Conservation (phyloP, 1,140 invertebrate species). For the Archivesica marissinica region DNA sequence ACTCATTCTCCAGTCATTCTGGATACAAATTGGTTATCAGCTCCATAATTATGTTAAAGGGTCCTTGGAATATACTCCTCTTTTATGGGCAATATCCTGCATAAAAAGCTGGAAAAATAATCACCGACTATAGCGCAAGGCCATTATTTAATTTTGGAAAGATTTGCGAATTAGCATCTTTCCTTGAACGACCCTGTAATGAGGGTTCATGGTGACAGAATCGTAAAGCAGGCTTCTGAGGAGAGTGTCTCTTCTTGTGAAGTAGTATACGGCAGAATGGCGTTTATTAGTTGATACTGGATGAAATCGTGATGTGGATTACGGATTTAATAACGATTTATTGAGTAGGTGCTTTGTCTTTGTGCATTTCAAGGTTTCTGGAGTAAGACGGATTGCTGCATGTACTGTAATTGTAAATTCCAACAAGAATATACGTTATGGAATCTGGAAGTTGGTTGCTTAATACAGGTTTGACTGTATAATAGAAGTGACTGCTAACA, state of each 20-base stretch:
- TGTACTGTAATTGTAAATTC: too few relatives aligned
- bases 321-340: background rate
- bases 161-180: slow-evolving; percentile 1
- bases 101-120: background rate
- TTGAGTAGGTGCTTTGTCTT: background rate
- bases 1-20: background rate
- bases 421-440: too few relatives aligned
- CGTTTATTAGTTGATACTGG: background rate
- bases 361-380: too few relatives aligned
- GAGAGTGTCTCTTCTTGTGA: background rate
- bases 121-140: background rate
- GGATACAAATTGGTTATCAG: background rate
- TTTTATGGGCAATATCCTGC: slow-evolving; percentile 18
- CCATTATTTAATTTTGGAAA: slow-evolving; percentile 19
- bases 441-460: too few relatives aligned
- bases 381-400: too few relatives aligned
- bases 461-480: too few relatives aligned
- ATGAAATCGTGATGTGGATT: background rate
- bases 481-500: too few relatives aligned
- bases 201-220: background rate
- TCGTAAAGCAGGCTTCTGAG: background rate
- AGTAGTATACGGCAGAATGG: background rate
- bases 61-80: background rate
- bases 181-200: background rate
- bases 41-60: background rate